Base-by-base conservation (phyloP, 2,113 vertebrate species). In the Corythornis madagascariensis region DNA sequence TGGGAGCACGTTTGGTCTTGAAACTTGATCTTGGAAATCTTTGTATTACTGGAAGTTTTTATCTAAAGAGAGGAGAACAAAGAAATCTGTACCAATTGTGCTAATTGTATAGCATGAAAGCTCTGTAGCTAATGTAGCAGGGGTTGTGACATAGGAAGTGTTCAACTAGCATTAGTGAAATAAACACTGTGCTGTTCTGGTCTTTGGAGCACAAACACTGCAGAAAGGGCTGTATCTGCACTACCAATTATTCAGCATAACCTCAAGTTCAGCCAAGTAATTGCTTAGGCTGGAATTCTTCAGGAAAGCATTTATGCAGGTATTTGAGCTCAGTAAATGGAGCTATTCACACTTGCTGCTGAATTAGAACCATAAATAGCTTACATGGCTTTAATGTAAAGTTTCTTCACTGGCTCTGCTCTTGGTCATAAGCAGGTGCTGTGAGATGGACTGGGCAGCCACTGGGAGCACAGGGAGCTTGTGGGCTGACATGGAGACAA, bases 201-300 rank as follows among this genome's bases (percentile, higher is more conserved):
- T 17, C 47, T 70, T 60, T 61, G 24, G 29, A 83, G 21, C 7
- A 9, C 16, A 8, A 11, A 3, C 76, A 50, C 19, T 35, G 11
- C 29, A 61, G 50, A 14, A 60, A 47, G 40, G 11, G 16, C 48
- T 76, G 50, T 66, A 13, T 79, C 93, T 94, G 86, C 57, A 18
- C 45, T 72, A 11, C 17, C 15, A 73, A 38, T 86, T 43, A 83
- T 31, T 95, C 55, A 38, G 22, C 48, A 1, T 45, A 67, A 66
- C 29, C 72, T 12, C 33, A 55, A 55, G 28, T 71, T 42, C 73
- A 70, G 69, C 42, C 60, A 93, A 92, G 76, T 92, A 88, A 88
- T 93, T 93, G 69, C 69, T 92, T 74, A 29, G 21, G 67, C 76
- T 86, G 66, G 64, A 86, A 17, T 63, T 79, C 53, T 40, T 73